These are phyloP conservation scores for Lycodopsis pacificus DNA, from an alignment of 2,797 vertebrate species.

Conservation along the genomic window DNA sequence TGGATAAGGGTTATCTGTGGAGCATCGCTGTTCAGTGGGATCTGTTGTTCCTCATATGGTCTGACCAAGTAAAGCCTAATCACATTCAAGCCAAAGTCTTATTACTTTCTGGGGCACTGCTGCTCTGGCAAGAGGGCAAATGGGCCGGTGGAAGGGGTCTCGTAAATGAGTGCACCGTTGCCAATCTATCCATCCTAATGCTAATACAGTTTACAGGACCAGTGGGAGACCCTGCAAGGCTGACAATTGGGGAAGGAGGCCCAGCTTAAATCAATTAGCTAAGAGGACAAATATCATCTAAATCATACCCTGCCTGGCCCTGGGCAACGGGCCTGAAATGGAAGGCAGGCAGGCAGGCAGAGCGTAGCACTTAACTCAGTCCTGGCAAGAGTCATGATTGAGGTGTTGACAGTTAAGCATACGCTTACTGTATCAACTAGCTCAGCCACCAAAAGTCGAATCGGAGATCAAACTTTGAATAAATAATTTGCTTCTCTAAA, in stretches of 20 bases:
- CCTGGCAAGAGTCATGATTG: conserved; percentile 48
- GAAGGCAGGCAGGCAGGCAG: conserved; percentile 34
- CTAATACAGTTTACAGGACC: conserved; percentile 78
- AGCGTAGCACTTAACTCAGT: conserved; percentile 51
- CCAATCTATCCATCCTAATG: conserved; percentile 70
- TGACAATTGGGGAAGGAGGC: conserved; percentile 75
- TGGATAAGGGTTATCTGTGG: conserved; percentile 82
- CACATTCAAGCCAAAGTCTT: conserved; percentile 79
- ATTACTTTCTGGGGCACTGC: conserved; percentile 79
- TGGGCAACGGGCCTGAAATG: conserved; percentile 49
- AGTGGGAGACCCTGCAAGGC: conserved; percentile 70
- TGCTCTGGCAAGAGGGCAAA: conserved; percentile 72
- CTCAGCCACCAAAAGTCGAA: conserved; percentile 7
- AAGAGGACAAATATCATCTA: conserved; percentile 83
- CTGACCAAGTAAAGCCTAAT: conserved; percentile 86
- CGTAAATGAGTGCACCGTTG: conserved; percentile 61
- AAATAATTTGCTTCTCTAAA: conserved; percentile 26
- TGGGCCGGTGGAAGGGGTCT: conserved; percentile 61
- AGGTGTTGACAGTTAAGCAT: conserved; percentile 38
- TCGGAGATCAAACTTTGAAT: conserved; percentile 18
- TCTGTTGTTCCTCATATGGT: conserved; percentile 80
- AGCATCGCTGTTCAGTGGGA: conserved; percentile 76
- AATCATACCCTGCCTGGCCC: conserved; percentile 70
- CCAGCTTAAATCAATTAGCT: conserved; percentile 83
- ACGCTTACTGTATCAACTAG: conserved; percentile 23